These are phyloP conservation scores for Tethea ocularis DNA, from an alignment of 2,888 invertebrate species.

Conservation along the genomic window DNA sequence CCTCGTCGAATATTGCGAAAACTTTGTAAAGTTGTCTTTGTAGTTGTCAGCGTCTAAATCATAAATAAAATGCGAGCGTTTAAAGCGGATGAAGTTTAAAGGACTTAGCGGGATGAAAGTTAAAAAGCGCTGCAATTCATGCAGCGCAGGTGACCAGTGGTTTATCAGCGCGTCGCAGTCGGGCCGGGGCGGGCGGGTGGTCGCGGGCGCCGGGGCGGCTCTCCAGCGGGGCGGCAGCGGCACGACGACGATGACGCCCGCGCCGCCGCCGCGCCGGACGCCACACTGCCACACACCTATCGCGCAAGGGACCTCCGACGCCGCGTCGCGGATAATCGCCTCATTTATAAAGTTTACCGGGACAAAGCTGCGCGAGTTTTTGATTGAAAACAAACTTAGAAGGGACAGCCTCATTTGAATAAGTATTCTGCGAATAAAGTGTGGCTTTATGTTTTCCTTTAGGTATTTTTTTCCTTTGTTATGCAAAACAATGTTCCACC, in stretches of 20 bases:
- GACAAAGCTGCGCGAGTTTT: constrained; percentile 82
- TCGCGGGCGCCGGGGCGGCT: constrained; percentile 19
- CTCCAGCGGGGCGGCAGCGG: constrained; percentile 25
- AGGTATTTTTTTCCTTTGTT: constrained; percentile 83
- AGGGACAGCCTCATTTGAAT: constrained; percentile 84
- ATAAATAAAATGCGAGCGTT: constrained; percentile 75
- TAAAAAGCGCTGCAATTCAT: constrained; percentile 82
- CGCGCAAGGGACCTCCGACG: constrained; percentile 61
- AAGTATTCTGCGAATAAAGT: constrained; percentile 84
- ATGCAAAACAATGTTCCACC: constrained; percentile 84
- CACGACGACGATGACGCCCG: constrained; percentile 21
- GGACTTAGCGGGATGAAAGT: constrained; percentile 76
- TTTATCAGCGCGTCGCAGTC: constrained; percentile 76
- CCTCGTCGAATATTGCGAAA: constrained; percentile 47
- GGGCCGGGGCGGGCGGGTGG: constrained; percentile 24
- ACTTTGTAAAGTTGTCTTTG: constrained; percentile 60
- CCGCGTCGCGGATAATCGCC: constrained; percentile 75
- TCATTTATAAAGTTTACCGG: constrained; percentile 84
- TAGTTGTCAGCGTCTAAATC: constrained; percentile 73
- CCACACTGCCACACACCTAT: constrained; percentile 64
- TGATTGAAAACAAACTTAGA: constrained; percentile 85
- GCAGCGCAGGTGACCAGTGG: constrained; percentile 81
- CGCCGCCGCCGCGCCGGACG: constrained; percentile 23
- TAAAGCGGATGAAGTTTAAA: constrained; percentile 77
- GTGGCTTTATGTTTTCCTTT: constrained; percentile 84